These are phyloP conservation scores for Lacerta viridis DNA, from an alignment of 2,797 vertebrate genomes.

Conservation along the genomic window DNA sequence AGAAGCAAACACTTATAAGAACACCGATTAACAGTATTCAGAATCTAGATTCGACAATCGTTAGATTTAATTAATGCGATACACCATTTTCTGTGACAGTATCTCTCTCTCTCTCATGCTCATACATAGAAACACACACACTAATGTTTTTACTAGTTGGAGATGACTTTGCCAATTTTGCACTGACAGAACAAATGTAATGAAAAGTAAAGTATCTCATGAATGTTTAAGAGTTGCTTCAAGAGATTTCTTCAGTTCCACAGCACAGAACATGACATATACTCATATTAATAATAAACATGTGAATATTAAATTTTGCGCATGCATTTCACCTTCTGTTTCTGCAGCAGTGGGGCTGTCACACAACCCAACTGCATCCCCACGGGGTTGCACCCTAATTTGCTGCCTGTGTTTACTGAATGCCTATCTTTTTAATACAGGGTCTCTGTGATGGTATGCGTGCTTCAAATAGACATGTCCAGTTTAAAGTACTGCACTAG, in stretches of 20 bases:
- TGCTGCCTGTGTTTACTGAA: neutral
- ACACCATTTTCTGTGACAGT: neutral
- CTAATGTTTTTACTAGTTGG: constrained; percentile 14
- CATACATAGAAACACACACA: too few relatives aligned
- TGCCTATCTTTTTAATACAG: neutral
- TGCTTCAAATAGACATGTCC: neutral
- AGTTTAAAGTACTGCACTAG: neutral
- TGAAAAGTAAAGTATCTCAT: neutral
- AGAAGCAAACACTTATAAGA: too few relatives aligned
- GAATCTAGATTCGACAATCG: too few relatives aligned
- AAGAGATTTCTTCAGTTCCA: too few relatives aligned
- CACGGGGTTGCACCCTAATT: neutral
- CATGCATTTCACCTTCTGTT: neutral
- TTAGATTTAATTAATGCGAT: too few relatives aligned
- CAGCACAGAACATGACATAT: neutral
- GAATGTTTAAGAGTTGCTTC: neutral
- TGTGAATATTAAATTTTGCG: neutral
- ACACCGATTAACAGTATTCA: too few relatives aligned
- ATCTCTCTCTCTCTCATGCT: neutral
- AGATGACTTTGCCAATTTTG: constrained; percentile 26
- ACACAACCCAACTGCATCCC: neutral
- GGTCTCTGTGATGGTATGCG: neutral
- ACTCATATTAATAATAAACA: neutral
- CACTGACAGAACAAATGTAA: constrained; percentile 3
- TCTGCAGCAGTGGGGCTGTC: neutral